Conservation (phyloP, 2,113 vertebrate genomes). For the Hemichromis elongatus region DNA sequence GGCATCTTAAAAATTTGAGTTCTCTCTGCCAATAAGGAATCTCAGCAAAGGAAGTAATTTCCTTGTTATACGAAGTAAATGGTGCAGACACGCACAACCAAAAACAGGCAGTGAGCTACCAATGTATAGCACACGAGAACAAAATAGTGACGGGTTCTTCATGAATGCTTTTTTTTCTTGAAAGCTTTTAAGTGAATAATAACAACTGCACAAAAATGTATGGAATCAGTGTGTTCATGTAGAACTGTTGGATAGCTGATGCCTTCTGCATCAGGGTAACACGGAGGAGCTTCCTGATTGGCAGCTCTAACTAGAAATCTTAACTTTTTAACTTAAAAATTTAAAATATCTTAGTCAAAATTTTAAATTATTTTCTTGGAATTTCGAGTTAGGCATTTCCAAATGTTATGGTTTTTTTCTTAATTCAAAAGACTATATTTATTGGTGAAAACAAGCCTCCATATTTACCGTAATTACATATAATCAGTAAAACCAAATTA, state of each 20-base stretch:
- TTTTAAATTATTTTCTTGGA: neutral
- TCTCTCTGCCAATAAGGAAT: neutral
- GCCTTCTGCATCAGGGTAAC: neutral
- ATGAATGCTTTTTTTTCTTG: no score
- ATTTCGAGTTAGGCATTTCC: neutral
- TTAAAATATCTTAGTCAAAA: neutral
- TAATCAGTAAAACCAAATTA: neutral
- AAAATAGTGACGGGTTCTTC: no score
- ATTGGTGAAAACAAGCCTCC: neutral
- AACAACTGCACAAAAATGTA: no score
- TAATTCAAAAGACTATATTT: neutral
- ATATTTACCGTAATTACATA: neutral
- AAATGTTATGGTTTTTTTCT: no score
- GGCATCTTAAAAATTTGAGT: rapidly evolving
- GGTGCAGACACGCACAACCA: neutral
- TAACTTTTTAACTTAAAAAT: neutral
- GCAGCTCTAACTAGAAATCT: neutral
- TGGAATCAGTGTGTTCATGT: no score
- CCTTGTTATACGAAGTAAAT: neutral
- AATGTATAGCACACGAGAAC: no score
- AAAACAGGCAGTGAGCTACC: neutral
- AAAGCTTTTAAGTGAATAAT: no score
- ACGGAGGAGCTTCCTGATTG: neutral
- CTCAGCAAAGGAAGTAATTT: neutral
- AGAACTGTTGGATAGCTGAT: no score